These are phyloP conservation scores for Pentalonia nigronervosa DNA, from an alignment of 1,140 invertebrate species.

Conservation along the genomic window DNA sequence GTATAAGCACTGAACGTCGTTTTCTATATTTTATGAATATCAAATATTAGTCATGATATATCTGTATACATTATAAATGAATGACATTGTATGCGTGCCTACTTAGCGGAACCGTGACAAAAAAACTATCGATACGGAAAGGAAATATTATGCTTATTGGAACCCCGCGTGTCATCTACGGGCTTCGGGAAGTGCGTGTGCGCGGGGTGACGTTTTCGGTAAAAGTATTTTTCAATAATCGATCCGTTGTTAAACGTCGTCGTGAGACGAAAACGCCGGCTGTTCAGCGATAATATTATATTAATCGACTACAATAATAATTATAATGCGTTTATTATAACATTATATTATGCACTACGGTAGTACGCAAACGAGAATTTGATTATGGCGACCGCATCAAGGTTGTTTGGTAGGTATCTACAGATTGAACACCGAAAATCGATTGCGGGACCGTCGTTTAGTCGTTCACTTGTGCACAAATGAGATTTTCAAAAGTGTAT, in stretches of 20 bases:
- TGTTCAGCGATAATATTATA: not conserved
- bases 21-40: not conserved
- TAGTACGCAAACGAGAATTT: not conserved
- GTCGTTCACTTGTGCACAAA: not conserved
- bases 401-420: not conserved
- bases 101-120: not conserved
- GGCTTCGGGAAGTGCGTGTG: not conserved
- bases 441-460: not conserved
- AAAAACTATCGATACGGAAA: conserved; percentile 21
- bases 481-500: not conserved
- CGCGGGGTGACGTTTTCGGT: not conserved
- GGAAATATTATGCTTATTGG: not conserved
- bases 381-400: not conserved
- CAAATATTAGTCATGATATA: not conserved
- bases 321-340: not conserved
- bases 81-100: not conserved
- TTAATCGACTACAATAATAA: not conserved
- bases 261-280: not conserved
- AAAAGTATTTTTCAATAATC: not conserved
- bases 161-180: not conserved
- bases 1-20: not conserved
- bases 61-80: not conserved
- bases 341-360: not conserved
- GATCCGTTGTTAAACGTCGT: not conserved
- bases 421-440: not conserved